Evolutionary conservation across 2,888 invertebrate species (phyloP), one percentile per base, ranked within the genome.

Genomic region (Euzophera pinguis): DNA sequence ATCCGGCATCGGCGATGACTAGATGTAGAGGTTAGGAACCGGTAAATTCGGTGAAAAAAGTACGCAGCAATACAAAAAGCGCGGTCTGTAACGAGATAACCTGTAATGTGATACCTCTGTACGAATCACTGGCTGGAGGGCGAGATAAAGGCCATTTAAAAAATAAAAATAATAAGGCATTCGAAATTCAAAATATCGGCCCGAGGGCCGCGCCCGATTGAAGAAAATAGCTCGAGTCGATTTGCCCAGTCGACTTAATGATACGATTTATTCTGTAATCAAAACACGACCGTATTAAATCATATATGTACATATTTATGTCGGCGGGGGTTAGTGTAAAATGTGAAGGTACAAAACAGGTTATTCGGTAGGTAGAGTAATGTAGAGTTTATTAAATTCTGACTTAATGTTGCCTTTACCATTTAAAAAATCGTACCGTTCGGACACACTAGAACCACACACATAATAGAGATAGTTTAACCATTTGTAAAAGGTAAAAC

Each of bases 21-120:
- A 49, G 60, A 53, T 60, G 64, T 62, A 62, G 5, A 37, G 12
- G 22, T 68, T 71, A 71, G 73, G 64, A 74, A 77, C 76, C 78
- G 75, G 80, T 77, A 76, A 73, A 79, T 76, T 77, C 67, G 70
- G 74, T 76, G 63, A 71, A 73, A 75, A 67, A 68, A 61, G 62
- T 63, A 74, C 66, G 69, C 67, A 69, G 72, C 76, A 79, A 81
- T 80, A 78, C 79, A 65, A 60, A 60, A 60, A 60, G 60, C 58
- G 47, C 52, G 65, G 69, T 71, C 65, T 75, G 84, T 81, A 83
- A 86, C 82, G 78, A 87, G 81, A 84, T 84, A 84, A 81, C 78
- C 69, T 74, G 88, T 85, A 88, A 89, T 81, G 84, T 75, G 84
- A 89, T 84, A 83, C 74, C 76, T 73, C 78, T 73, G 81, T 81